Evolutionary conservation across 2,797 vertebrate species (phyloP), one percentile per base, ranked within the genome.

Genomic region (Vireo griseus): DNA sequence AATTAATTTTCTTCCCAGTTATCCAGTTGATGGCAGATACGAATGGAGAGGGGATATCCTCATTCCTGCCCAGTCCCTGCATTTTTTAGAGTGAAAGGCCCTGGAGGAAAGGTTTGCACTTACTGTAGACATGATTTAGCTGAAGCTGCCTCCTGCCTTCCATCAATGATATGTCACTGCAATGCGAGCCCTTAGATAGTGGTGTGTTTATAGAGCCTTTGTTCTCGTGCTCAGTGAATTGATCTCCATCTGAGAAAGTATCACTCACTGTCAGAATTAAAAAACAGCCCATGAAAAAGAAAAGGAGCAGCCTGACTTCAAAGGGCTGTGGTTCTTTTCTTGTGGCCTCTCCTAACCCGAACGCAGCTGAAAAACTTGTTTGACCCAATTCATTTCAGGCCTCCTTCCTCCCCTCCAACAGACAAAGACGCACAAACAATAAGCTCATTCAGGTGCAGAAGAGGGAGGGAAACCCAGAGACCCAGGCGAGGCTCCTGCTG

Each of bases 271-370:
- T 91, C 91, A 93, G 87, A 76, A 83, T 57, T 90, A 52, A 88
- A 94, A 95, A 91, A 80, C 72, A 86, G 47, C 76, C 75, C 7
- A 6, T 61, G 61, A 86, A 94, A 84, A 81, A 90, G 88, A 92
- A 91, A 96, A 94, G 76, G 80, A 96, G 74, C 86, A 95, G 92
- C 84, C 74, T 69, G 87, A 96, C 89, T 97, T 90, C 95, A 97
- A 97, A 96, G 95, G 51, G 63, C n/a, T 90, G 94, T 88, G 97
- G 96, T 96, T 97, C 92, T 95, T 95, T 97, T 97, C 92, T 97
- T 97, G 96, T 96, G 97, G 97, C 96, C 86, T 94, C 89, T 82
- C 65, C 72, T 88, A 95, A 97, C 91, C 76, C 57, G 68, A 94
- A 55, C 10, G 21, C 84, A 93, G 95, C 94, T 94, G 92, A 88